phyloP scores from a whole-genome alignment of 2,797 vertebrate genomes.

The Adelosebastes latens region DNA sequence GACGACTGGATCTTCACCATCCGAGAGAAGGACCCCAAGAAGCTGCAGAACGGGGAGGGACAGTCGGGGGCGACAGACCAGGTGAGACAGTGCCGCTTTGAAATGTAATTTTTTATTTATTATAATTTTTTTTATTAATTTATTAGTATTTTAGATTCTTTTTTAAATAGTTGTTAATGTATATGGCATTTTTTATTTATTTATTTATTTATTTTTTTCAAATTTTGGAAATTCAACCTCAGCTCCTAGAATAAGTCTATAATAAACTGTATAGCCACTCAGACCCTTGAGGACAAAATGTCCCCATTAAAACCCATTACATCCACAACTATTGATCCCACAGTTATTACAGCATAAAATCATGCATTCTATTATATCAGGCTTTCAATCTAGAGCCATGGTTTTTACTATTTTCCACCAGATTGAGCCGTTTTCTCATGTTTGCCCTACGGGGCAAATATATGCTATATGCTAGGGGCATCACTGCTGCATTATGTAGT shows the following conservation, averaged over 20 bases:
- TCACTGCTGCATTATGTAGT: fast-evolving
- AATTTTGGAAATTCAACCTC: neutral
- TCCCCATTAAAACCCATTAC: neutral
- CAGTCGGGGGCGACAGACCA: constrained; percentile 86
- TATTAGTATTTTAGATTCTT: too few species aligned
- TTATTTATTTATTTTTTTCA: neutral
- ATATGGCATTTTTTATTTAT: neutral
- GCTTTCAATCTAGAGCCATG: too few species aligned
- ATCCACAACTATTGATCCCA: too few species aligned
- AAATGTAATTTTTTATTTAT: too few species aligned
- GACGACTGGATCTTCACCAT: constrained; percentile 97
- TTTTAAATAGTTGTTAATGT: neutral
- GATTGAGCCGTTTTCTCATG: too few species aligned
- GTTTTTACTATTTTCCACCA: too few species aligned
- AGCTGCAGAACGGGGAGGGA: constrained; percentile 91
- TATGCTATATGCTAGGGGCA: too few species aligned
- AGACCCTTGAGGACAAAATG: too few species aligned
- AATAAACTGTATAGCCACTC: neutral
- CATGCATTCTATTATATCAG: too few species aligned
- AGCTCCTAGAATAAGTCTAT: neutral
- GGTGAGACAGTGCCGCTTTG: too few species aligned
- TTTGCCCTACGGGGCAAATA: too few species aligned
- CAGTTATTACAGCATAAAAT: too few species aligned
- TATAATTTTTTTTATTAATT: neutral
- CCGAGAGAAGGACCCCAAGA: constrained; percentile 93